Conservation (phyloP, 2,888 invertebrate genomes). For the Cerastis rubricosa region DNA sequence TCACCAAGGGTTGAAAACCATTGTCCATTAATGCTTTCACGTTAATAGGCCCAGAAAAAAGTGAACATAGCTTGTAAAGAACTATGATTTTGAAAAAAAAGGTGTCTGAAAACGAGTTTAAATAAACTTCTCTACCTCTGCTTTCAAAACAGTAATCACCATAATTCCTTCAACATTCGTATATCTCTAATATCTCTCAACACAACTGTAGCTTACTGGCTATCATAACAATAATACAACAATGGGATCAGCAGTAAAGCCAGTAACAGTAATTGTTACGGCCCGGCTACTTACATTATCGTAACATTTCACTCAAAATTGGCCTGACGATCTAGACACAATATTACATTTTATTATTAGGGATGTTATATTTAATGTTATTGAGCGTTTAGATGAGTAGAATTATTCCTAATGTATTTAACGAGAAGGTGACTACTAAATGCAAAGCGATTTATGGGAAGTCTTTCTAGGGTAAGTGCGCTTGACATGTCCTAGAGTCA, state of each 20-base stretch:
- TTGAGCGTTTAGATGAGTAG: not conserved
- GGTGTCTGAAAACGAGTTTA: not conserved
- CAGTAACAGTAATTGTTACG: constrained; percentile 70
- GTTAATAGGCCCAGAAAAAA: not conserved
- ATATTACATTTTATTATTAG: constrained; percentile 34
- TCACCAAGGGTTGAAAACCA: not conserved
- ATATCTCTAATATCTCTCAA: constrained; percentile 47
- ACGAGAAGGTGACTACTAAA: not conserved
- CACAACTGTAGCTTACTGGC: constrained; percentile 70
- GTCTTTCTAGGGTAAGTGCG: too few species aligned
- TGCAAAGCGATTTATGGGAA: not conserved
- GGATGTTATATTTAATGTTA: constrained; percentile 49
- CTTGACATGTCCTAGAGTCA: not conserved
- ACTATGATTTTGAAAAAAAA: not conserved
- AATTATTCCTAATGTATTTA: constrained; percentile 18
- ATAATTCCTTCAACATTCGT: constrained; percentile 28
- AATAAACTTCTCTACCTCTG: not conserved
- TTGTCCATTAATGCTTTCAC: not conserved
- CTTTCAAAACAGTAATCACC: not conserved
- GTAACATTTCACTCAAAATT: constrained; percentile 77
- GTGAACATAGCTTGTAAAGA: not conserved
- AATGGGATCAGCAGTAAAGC: constrained; percentile 67
- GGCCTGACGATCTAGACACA: constrained; percentile 42
- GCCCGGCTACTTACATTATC: constrained; percentile 70
- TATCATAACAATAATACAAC: constrained; percentile 77